A percentile compares a stretch with the other conserved stretches of the same genome.
phyloP scores from a whole-genome alignment of 2,113 vertebrate genomes.

The Gymnobelideus leadbeateri region DNA sequence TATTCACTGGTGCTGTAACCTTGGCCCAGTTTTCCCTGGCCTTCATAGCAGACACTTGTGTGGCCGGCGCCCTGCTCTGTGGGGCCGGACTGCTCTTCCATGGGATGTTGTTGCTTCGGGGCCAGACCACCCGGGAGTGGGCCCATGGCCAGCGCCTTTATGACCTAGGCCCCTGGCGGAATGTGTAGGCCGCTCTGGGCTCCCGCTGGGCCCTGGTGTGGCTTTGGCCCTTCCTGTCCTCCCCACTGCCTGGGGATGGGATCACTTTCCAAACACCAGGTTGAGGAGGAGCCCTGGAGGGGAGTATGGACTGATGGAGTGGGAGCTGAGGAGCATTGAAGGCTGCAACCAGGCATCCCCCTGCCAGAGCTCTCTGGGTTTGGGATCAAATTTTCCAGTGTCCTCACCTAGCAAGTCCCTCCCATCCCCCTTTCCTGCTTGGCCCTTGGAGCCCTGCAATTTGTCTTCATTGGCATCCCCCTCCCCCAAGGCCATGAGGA shows the following conservation, averaged over 20 bases:
- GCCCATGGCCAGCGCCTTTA: conserved; percentile 88
- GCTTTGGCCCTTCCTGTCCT: conserved; percentile 90
- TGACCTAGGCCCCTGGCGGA: conserved; percentile 85
- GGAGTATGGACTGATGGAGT: background rate
- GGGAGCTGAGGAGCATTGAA: background rate
- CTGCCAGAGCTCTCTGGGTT: background rate
- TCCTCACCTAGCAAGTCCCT: too few species aligned
- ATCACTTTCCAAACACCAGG: conserved; percentile 86
- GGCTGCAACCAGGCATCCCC: too few species aligned
- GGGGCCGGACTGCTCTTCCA: conserved; percentile 92
- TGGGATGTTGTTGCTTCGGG: conserved; percentile 87
- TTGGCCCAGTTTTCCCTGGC: conserved; percentile 89
- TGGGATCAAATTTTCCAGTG: background rate
- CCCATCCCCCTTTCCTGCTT: background rate
- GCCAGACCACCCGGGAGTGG: conserved; percentile 94
- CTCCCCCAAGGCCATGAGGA: too few species aligned
- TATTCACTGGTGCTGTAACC: conserved; percentile 92
- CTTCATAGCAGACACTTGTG: conserved; percentile 92
- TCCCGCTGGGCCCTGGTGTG: conserved; percentile 89
- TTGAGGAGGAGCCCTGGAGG: background rate
- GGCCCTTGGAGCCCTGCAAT: background rate
- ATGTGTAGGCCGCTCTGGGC: conserved; percentile 88
- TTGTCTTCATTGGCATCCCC: background rate
- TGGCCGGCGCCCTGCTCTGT: conserved; percentile 91
- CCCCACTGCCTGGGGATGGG: conserved; percentile 90